Base-by-base conservation (phyloP, 2,888 invertebrate species). In the Melikaiella ostensackeni region DNA sequence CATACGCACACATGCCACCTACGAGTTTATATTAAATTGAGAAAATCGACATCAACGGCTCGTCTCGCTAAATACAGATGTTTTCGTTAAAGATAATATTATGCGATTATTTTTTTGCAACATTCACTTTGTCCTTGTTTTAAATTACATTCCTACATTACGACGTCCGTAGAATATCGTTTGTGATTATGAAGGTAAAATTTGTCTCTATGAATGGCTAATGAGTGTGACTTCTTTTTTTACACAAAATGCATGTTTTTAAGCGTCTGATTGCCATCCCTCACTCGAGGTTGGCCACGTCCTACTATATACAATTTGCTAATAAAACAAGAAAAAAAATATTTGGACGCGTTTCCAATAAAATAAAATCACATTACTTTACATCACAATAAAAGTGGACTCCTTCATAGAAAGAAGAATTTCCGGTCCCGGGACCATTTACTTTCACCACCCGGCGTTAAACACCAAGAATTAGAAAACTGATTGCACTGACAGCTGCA, bases 11-110 rank as follows among this genome's bases (percentile, higher is more conserved):
- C 27, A 27, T 6, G 13, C 16, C 35, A 42, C 16, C 38, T 38
- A 57, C 76, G 42, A 70, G 38, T 61, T 70, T 59, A 70, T 30
- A 76, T 59, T 57, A 70, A 66, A 42, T 76, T 61, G 61, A 70
- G 50, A 70, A 70, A 27, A 27, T 66, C 42, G 46, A 11, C 64
- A 64, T 64, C 24, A 38, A 38, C 64, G 64, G 24, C 19, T 66
- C 46, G 16, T 66, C 46, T 66, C 27, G 8, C 46, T 66, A 24
- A 27, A 46, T 24, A 30, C 33, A 63, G 63, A 63, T 59, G 55
- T 62, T 66, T 46, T 66, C 4, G 46, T 42, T 19, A 42, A 66
- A 46, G 46, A 66, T 70, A 70, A 70, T 70, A 70, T 70, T 70
- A 70, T 70, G 70, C 70, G 30, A 33, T 70, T 66, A 27, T 59